Evolutionary conservation across 1,140 invertebrate species (phyloP).

Genomic region (Bombus ignitus): DNA sequence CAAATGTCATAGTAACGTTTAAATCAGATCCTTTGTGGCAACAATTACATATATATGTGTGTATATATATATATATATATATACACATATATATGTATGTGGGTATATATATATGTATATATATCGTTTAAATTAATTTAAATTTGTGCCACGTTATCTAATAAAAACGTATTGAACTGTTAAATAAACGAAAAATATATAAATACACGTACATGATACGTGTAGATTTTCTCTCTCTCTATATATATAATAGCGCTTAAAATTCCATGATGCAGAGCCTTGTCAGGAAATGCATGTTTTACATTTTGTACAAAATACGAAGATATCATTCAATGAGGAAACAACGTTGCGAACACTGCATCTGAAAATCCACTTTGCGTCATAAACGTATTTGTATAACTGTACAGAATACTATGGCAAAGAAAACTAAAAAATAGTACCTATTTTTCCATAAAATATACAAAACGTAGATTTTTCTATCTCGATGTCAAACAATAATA

Average conservation of each 20-base stretch:
- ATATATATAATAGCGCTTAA: slow-evolving; percentile 44
- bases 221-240: slow-evolving; percentile 30
- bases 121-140: slow-evolving; percentile 49
- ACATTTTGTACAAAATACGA: slow-evolving; percentile 58
- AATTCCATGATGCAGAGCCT: slow-evolving; percentile 44
- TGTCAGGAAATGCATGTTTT: slow-evolving; percentile 56
- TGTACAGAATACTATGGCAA: slow-evolving; percentile 37
- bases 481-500: slow-evolving; percentile 16
- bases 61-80: not conserved
- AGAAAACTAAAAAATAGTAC: slow-evolving; percentile 33
- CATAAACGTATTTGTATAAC: slow-evolving; percentile 32
- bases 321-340: slow-evolving; percentile 37
- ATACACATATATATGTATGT: not conserved
- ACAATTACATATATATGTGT: not conserved
- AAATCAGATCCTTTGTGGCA: slow-evolving; percentile 44
- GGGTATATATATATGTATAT: slow-evolving; percentile 9
- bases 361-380: slow-evolving; percentile 41
- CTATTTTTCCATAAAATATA: slow-evolving; percentile 23
- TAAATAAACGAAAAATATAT: slow-evolving; percentile 53
- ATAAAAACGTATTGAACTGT: slow-evolving; percentile 52
- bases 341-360: slow-evolving; percentile 43
- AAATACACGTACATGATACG: slow-evolving; percentile 42
- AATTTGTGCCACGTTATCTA: slow-evolving; percentile 54
- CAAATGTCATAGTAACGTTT: slow-evolving; percentile 53
- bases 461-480: slow-evolving; percentile 7